Evolutionary conservation across 2,113 vertebrate species (phyloP).

Genomic region (Rhinichthys klamathensis): DNA sequence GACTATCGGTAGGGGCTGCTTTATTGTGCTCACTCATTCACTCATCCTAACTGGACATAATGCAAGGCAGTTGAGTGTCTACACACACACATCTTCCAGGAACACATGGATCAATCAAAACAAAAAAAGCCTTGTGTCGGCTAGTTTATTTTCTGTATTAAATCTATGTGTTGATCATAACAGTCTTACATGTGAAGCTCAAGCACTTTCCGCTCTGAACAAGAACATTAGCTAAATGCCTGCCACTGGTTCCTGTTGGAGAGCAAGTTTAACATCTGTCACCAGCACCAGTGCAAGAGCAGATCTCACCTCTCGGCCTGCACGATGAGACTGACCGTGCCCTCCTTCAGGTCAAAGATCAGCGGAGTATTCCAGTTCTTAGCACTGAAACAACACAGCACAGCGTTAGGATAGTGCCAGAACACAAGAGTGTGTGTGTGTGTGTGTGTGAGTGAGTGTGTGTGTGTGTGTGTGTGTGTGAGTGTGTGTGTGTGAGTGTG

Average conservation of each 20-base stretch:
- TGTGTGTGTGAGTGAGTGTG: no score
- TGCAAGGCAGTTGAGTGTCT: no score
- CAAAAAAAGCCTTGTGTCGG: no score
- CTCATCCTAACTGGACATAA: no score
- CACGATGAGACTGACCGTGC: slow-evolving; percentile 92
- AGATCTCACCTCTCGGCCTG: slow-evolving; percentile 88
- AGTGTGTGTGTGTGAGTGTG: no score
- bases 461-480: no score
- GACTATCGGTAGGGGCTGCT: no score
- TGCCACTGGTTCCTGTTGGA: neutral
- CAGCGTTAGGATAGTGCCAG: neutral
- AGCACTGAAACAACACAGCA: slow-evolving; percentile 73
- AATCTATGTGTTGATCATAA: neutral
- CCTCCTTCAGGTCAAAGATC: slow-evolving; percentile 97
- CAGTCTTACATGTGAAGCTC: neutral
- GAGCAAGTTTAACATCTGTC: neutral
- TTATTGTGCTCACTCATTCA: no score
- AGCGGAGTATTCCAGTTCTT: slow-evolving; percentile 98
- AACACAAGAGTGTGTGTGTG: no score
- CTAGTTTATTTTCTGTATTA: no score
- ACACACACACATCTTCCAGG: no score
- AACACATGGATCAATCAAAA: no score
- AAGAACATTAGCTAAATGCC: neutral
- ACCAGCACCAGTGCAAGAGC: neutral
- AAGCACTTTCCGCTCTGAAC: neutral